phyloP scores from a whole-genome alignment of 2,797 vertebrate genomes.

The Malurus leucopterus region DNA sequence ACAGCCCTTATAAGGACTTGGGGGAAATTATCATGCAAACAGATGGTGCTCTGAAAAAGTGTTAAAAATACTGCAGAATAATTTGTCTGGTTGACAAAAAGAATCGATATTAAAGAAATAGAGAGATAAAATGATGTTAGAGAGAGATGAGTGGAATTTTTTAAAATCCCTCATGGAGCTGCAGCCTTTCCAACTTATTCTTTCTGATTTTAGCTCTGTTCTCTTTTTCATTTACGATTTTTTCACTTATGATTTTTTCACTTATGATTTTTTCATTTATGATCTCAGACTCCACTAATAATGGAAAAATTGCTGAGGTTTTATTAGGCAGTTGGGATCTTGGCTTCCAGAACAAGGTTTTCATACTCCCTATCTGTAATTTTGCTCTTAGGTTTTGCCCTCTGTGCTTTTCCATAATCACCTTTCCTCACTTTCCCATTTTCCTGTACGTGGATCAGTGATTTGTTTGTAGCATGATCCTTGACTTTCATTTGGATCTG shows the following conservation, averaged over 20 bases:
- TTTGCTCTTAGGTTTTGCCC: neutral
- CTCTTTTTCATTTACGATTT: neutral
- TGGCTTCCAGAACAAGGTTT: neutral
- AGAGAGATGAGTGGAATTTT: neutral
- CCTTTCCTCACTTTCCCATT: neutral
- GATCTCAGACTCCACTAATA: neutral
- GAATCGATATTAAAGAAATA: neutral
- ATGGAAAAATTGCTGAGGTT: neutral
- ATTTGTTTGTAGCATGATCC: neutral
- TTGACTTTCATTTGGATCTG: neutral
- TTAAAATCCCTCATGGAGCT: neutral
- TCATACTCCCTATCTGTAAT: neutral
- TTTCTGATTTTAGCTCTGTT: neutral
- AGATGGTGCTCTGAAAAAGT: neutral
- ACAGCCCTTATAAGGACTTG: constrained; percentile 16
- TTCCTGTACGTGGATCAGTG: neutral
- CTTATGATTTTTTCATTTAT: neutral
- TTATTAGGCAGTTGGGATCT: neutral
- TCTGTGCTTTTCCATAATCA: neutral
- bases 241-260: neutral
- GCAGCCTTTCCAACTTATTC: neutral
- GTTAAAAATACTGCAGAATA: constrained; percentile 12
- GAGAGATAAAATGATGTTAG: neutral
- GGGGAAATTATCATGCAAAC: constrained; percentile 31
- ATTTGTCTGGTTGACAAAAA: constrained; percentile 6